These are phyloP conservation scores for Dioctria linearis DNA, from an alignment of 2,888 invertebrate species.

Conservation along the genomic window DNA sequence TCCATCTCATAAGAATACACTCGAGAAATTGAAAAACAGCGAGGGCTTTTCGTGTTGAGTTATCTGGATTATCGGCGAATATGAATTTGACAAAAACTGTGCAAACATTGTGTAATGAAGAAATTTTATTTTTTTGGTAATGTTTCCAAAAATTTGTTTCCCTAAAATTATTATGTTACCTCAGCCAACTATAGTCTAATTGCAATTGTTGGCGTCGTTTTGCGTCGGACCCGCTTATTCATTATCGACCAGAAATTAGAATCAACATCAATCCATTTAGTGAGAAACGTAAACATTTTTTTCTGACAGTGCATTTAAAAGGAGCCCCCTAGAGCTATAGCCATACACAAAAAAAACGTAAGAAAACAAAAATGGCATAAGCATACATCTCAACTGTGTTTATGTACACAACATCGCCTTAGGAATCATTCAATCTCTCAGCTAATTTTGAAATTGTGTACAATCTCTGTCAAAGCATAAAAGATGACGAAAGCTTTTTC, in stretches of 20 bases:
- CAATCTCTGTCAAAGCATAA: slow-evolving; percentile 14
- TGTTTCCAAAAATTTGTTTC: background rate
- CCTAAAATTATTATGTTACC: too few relatives aligned
- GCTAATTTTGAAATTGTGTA: slow-evolving; percentile 16
- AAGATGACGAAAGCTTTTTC: slow-evolving; percentile 6
- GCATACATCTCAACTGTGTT: background rate
- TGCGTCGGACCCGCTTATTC: background rate
- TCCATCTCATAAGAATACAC: too few relatives aligned
- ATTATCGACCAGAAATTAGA: background rate
- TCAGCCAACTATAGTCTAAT: background rate
- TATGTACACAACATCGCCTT: background rate
- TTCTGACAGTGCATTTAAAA: slow-evolving; percentile 1
- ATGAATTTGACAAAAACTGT: too few relatives aligned
- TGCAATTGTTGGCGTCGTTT: background rate
- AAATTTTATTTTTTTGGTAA: too few relatives aligned
- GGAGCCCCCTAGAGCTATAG: background rate
- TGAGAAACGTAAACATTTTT: slow-evolving; percentile 11
- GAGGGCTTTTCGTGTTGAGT: too few relatives aligned
- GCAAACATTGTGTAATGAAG: too few relatives aligned
- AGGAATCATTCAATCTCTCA: slow-evolving; percentile 6
- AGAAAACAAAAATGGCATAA: background rate
- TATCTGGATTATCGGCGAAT: too few relatives aligned
- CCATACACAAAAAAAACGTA: background rate
- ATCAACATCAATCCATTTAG: background rate
- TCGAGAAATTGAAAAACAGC: too few relatives aligned